Percentiles rank a stretch among this genome's conserved stretches.
phyloP scores from a whole-genome alignment of 2,888 invertebrate species.

The Falcaria lacertinaria region DNA sequence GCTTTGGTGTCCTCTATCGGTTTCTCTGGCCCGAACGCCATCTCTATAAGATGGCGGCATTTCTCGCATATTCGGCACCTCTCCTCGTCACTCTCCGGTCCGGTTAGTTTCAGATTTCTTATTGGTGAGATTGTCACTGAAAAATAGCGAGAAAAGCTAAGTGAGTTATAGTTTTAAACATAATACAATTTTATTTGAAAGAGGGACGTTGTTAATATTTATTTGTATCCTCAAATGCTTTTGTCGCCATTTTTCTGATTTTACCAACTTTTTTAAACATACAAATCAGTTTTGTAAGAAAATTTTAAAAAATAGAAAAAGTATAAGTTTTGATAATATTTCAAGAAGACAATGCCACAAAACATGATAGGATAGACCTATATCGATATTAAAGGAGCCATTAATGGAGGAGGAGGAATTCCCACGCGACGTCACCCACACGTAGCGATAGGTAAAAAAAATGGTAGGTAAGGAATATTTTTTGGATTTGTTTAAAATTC shows the following conservation, averaged over 20 bases:
- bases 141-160: slow-evolving; percentile 47
- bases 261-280: too few species aligned
- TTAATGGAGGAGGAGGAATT: too few species aligned
- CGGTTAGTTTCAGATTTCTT: slow-evolving; percentile 21
- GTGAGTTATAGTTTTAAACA: slow-evolving; percentile 19
- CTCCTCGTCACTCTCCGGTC: slow-evolving; percentile 12
- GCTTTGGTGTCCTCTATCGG: not conserved
- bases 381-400: too few species aligned
- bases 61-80: not conserved
- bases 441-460: too few species aligned
- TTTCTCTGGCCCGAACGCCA: not conserved
- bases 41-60: slow-evolving; percentile 1
- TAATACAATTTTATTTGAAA: not conserved
- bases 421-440: too few species aligned
- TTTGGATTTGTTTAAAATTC: too few species aligned
- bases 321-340: too few species aligned
- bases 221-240: slow-evolving; percentile 17
- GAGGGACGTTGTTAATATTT: not conserved
- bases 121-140: slow-evolving; percentile 29
- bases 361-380: too few species aligned
- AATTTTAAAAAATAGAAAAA: too few species aligned
- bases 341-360: too few species aligned
- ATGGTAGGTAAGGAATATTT: too few species aligned
- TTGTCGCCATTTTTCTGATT: slow-evolving; percentile 38
- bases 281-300: too few species aligned